Evolutionary conservation across 2,113 vertebrate genomes (phyloP).

Genomic region (Hyperopisus bebe): DNA sequence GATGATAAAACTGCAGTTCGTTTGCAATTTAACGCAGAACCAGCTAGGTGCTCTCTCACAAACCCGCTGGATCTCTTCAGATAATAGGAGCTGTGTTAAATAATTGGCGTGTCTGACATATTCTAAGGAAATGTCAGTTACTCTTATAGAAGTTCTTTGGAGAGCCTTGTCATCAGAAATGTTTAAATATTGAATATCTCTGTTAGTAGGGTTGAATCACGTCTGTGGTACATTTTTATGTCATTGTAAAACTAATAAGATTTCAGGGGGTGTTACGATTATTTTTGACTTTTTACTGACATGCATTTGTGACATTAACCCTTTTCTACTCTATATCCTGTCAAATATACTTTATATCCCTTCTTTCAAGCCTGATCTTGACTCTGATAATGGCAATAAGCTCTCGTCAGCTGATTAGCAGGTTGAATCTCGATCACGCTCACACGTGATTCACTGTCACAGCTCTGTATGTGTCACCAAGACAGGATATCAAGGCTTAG

Average conservation of each 20-base stretch:
- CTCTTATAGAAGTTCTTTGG: not conserved
- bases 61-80: not conserved
- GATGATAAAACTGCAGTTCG: not conserved
- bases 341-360: not conserved
- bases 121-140: not conserved
- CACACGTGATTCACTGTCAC: not conserved
- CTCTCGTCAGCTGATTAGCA: not conserved
- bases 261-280: not conserved
- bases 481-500: not conserved
- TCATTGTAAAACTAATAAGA: not conserved
- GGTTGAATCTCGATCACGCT: not conserved
- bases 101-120: not conserved
- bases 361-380: not conserved
- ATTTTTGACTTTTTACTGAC: not conserved
- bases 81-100: not conserved
- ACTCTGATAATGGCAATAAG: not conserved
- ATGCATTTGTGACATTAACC: not conserved
- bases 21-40: not conserved
- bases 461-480: not conserved
- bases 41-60: not conserved
- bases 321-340: not conserved
- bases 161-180: not conserved
- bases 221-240: not conserved
- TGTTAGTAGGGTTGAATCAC: not conserved
- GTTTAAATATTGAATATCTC: not conserved